A percentile compares a stretch with the other conserved stretches of the same genome.
Conservation (phyloP, 2,113 vertebrate genomes). For the Halichoeres trimaculatus region DNA sequence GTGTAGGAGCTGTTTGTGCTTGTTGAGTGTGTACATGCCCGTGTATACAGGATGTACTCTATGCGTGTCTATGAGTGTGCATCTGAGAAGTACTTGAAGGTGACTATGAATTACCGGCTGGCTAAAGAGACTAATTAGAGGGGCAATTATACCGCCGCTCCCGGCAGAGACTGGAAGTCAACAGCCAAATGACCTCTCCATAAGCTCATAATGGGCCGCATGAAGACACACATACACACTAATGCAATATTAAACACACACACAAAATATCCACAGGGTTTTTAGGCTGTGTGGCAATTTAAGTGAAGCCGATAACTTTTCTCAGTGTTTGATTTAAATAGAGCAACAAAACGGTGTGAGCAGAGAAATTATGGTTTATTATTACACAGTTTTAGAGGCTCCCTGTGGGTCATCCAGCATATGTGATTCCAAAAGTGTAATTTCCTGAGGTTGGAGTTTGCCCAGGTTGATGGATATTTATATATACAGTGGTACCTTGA, state of each 20-base stretch:
- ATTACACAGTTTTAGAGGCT: background rate
- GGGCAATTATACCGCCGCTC: slow-evolving; percentile 75
- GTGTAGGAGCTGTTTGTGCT: slow-evolving; percentile 5
- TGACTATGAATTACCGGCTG: slow-evolving; percentile 77
- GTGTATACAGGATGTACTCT: slow-evolving; percentile 3
- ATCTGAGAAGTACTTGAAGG: slow-evolving; percentile 66
- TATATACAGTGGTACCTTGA: too few species aligned
- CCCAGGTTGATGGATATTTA: background rate
- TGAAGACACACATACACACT: slow-evolving; percentile 26
- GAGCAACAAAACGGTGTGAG: slow-evolving; percentile 8
- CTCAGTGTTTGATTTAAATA: slow-evolving; percentile 27
- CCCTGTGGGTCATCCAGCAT: background rate
- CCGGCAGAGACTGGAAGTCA: slow-evolving; percentile 71
- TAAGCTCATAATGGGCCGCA: slow-evolving; percentile 64
- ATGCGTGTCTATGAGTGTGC: background rate
- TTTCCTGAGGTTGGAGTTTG: background rate
- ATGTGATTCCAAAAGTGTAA: background rate
- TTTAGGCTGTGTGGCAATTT: slow-evolving; percentile 27
- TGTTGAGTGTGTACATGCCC: slow-evolving; percentile 22
- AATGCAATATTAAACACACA: slow-evolving; percentile 4
- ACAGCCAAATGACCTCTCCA: slow-evolving; percentile 75
- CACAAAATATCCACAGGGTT: slow-evolving; percentile 16
- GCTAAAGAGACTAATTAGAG: slow-evolving; percentile 79
- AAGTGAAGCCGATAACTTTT: slow-evolving; percentile 43
- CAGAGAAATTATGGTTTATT: slow-evolving; percentile 13